Percentiles rank a stretch among this genome's conserved stretches.
Conservation (phyloP, 2,888 invertebrate genomes). For the Platerodrilus igneus region DNA sequence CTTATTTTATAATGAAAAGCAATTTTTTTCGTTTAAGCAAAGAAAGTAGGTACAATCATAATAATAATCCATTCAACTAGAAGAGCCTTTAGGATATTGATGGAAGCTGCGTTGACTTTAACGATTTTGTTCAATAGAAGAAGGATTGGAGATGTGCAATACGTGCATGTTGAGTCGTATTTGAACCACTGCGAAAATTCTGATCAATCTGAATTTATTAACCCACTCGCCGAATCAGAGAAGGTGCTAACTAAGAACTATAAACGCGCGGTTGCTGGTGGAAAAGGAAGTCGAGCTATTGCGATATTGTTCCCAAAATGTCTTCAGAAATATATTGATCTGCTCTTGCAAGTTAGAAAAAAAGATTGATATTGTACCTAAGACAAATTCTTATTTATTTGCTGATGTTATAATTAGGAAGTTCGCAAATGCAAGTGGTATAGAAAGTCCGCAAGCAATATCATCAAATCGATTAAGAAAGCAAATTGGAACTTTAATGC, state of each 20-base stretch:
- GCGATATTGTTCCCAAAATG: slow-evolving; percentile 15
- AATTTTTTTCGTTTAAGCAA: no score
- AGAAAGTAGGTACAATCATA: no score
- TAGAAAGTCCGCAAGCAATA: slow-evolving; percentile 12
- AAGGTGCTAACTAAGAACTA: slow-evolving; percentile 8
- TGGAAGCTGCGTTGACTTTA: no score
- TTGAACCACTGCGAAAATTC: slow-evolving; percentile 6
- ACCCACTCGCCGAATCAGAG: slow-evolving; percentile 15
- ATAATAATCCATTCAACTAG: no score
- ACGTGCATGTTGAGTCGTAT: slow-evolving; percentile 10
- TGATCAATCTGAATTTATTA: slow-evolving; percentile 16
- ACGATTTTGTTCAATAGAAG: slow-evolving; percentile 16
- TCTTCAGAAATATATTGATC: slow-evolving; percentile 13
- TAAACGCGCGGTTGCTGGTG: slow-evolving; percentile 17
- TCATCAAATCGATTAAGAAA: slow-evolving; percentile 15
- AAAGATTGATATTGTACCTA: slow-evolving; percentile 13
- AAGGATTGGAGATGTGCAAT: slow-evolving; percentile 17
- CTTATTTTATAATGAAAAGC: no score
- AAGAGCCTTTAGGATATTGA: no score
- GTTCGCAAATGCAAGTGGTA: slow-evolving; percentile 9
- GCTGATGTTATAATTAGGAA: slow-evolving; percentile 12
- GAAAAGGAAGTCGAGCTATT: slow-evolving; percentile 18
- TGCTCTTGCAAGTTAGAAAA: slow-evolving; percentile 16
- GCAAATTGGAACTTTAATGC: slow-evolving; percentile 14
- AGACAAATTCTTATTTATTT: slow-evolving; percentile 18